Evolutionary conservation across 2,888 invertebrate species (phyloP).

Genomic region (Petrolisthes manimaculis): DNA sequence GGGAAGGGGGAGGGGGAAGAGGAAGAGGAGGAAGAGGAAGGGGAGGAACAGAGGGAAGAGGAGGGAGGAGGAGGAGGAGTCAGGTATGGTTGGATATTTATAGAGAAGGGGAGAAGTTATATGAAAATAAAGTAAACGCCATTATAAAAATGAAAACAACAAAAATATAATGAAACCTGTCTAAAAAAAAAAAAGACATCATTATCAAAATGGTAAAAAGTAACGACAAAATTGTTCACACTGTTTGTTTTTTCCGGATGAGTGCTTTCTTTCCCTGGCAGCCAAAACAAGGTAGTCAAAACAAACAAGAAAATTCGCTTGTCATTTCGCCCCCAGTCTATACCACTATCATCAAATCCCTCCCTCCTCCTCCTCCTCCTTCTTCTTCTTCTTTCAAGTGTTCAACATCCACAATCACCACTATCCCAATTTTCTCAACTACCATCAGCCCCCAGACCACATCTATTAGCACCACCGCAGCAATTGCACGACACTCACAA

Average conservation of each 20-base stretch:
- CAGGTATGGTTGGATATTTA: neutral
- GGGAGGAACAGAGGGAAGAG: neutral
- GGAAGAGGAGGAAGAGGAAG: constrained; percentile 20
- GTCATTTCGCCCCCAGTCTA: neutral
- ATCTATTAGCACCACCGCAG: too few species aligned
- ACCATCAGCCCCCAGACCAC: too few species aligned
- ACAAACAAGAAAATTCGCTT: neutral
- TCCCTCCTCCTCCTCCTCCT: neutral
- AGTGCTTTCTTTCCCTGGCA: too few species aligned
- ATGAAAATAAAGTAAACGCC: neutral
- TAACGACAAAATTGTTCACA: too few species aligned
- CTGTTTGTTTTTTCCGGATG: too few species aligned
- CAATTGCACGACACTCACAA: too few species aligned
- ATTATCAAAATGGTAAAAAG: too few species aligned
- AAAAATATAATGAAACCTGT: neutral
- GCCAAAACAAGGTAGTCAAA: neutral
- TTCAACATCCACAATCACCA: too few species aligned
- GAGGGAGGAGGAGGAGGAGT: neutral
- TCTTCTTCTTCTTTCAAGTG: too few species aligned
- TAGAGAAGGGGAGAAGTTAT: neutral
- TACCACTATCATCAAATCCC: neutral
- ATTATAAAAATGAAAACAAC: constrained; percentile 1
- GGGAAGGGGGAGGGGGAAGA: neutral
- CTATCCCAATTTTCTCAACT: too few species aligned
- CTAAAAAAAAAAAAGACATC: neutral